Percentiles rank a stretch among this genome's conserved stretches.
These are phyloP conservation scores for Papilio elwesi DNA, from an alignment of 2,888 invertebrate genomes.

Conservation along the genomic window DNA sequence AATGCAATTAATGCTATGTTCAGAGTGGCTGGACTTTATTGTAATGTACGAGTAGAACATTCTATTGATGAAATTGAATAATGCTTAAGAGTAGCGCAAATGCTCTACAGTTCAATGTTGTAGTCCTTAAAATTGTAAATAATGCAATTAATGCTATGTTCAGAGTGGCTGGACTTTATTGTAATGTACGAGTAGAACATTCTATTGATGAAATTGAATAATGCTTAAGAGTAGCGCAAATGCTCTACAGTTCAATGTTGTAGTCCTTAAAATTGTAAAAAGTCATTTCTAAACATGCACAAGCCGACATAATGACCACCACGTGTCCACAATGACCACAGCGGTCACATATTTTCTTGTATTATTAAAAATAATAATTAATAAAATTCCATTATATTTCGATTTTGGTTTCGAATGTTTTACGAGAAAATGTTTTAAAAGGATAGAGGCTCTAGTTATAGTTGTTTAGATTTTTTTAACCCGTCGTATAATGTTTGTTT, in stretches of 20 bases:
- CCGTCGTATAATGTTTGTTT: conserved; percentile 39
- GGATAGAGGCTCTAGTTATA: conserved; percentile 41
- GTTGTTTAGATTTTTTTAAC: conserved; percentile 30
- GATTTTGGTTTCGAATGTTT: conserved; percentile 28
- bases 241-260: conserved; percentile 63
- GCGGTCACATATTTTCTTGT: conserved; percentile 24
- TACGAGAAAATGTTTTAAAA: conserved; percentile 27
- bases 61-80: conserved; percentile 40
- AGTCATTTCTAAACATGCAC: conserved; percentile 61
- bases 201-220: conserved; percentile 43
- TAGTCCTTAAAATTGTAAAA: conserved; percentile 59
- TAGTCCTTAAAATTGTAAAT: conserved; percentile 76
- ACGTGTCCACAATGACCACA: no score
- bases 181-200: no score
- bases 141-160: conserved; percentile 53
- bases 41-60: conserved; percentile 18
- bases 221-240: conserved; percentile 60
- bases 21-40: conserved; percentile 24
- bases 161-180: conserved; percentile 24
- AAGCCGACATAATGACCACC: conserved; percentile 60
- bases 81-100: conserved; percentile 60
- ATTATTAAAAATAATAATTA: conserved; percentile 9
- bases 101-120: conserved; percentile 63
- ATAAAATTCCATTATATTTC: conserved; percentile 12
- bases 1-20: conserved; percentile 53